Evolutionary conservation across 2,888 invertebrate genomes (phyloP).

Genomic region (Periphyllus acericola): DNA sequence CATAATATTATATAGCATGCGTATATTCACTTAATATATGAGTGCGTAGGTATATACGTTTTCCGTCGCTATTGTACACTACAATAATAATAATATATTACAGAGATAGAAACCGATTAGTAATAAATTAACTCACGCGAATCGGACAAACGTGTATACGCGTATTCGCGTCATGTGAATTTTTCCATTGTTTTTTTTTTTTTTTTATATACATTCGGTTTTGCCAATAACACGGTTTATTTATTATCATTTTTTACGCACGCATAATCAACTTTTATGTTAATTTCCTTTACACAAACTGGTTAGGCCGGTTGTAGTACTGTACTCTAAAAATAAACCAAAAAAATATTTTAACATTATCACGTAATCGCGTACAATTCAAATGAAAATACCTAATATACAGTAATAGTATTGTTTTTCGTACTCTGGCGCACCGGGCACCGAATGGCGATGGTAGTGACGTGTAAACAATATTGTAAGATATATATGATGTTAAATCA

Average conservation of each 20-base stretch:
- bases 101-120: neutral
- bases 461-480: too few relatives aligned
- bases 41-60: neutral
- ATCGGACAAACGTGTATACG: neutral
- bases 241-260: conserved; percentile 3
- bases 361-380: neutral
- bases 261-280: neutral
- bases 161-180: neutral
- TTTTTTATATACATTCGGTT: neutral
- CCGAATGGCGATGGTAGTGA: too few relatives aligned
- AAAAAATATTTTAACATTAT: neutral
- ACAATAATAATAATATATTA: neutral
- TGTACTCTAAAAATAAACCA: neutral
- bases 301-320: neutral
- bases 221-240: conserved; percentile 13
- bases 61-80: neutral
- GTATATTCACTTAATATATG: too few relatives aligned
- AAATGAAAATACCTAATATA: neutral
- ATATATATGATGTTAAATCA: too few relatives aligned
- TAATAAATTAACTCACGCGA: neutral
- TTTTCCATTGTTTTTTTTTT: conserved; percentile 6
- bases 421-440: neutral
- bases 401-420: neutral
- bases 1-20: too few relatives aligned
- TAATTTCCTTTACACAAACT: neutral